These are phyloP conservation scores for Panthera leo DNA, from an alignment of 2,113 vertebrate species.

Conservation along the genomic window DNA sequence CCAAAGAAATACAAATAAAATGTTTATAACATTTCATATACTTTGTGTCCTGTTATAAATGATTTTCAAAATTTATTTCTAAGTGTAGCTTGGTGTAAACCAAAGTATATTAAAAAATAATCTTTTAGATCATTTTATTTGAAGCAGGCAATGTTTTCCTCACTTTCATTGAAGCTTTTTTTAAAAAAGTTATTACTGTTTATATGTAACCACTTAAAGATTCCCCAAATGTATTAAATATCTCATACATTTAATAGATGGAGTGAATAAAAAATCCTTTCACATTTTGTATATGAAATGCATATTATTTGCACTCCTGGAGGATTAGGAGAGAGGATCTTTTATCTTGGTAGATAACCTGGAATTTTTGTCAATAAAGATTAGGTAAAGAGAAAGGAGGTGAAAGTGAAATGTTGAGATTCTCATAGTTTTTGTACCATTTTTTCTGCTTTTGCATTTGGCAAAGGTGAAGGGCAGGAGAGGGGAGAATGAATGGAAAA, in stretches of 20 bases:
- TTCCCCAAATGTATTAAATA: background rate
- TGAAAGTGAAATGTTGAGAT: background rate
- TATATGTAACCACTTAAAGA: constrained; percentile 6
- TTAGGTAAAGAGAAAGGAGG: background rate
- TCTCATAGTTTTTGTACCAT: background rate
- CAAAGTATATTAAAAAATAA: background rate
- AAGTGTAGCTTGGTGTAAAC: constrained; percentile 34
- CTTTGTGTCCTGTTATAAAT: background rate
- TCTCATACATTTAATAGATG: background rate
- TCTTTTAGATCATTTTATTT: constrained; percentile 29
- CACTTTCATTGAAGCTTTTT: background rate
- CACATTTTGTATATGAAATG: constrained; percentile 33
- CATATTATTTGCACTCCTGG: background rate
- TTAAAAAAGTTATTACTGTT: background rate
- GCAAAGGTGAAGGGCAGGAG: background rate
- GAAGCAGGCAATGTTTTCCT: constrained; percentile 1
- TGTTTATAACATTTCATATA: background rate
- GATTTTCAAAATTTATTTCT: constrained; percentile 35
- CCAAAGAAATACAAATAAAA: background rate
- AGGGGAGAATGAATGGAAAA: background rate
- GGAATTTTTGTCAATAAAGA: constrained; percentile 38
- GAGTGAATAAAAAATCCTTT: constrained; percentile 38
- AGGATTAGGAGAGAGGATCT: background rate
- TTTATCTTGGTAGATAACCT: constrained; percentile 38
- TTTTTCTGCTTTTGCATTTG: constrained; percentile 25